phyloP scores from a whole-genome alignment of 2,888 invertebrate genomes.

The Mythimna impura region DNA sequence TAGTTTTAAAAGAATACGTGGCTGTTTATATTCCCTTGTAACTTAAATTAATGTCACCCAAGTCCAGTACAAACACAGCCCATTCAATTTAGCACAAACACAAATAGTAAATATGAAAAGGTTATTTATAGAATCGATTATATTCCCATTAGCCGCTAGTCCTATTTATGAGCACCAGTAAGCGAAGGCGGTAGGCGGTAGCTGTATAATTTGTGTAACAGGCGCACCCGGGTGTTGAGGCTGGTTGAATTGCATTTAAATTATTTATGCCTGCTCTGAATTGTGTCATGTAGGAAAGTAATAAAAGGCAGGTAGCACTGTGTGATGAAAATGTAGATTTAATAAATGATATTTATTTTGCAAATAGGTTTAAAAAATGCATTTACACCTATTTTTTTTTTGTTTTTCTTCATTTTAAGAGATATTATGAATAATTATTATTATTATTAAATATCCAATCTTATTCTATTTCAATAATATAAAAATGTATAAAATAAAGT shows the following conservation, averaged over 20 bases:
- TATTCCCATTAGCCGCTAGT: conserved; percentile 32
- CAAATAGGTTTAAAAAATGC: too few species aligned
- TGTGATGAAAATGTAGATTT: background rate
- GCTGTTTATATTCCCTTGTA: background rate
- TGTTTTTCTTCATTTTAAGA: too few species aligned
- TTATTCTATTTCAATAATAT: too few species aligned
- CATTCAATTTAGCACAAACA: conserved; percentile 19
- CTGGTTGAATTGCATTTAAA: conserved; percentile 30
- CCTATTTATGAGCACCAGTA: conserved; percentile 41
- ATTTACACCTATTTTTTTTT: too few species aligned
- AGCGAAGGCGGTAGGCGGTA: conserved; percentile 42
- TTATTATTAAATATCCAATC: too few species aligned
- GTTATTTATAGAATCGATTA: conserved; percentile 45
- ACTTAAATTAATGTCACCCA: too few species aligned
- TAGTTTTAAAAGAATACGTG: too few species aligned
- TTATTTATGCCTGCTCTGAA: conserved; percentile 17
- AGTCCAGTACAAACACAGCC: background rate
- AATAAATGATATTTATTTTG: too few species aligned
- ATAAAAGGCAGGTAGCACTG: background rate
- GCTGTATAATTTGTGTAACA: conserved; percentile 44
- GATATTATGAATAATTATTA: too few species aligned
- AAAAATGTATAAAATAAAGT: too few species aligned
- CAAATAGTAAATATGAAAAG: conserved; percentile 23
- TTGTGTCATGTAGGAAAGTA: background rate
- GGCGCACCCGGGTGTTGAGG: conserved; percentile 17